A percentile compares a stretch with the other conserved stretches of the same genome.
Evolutionary conservation across 1,140 invertebrate genomes (phyloP).

Genomic region (Coenobita brevimanus): DNA sequence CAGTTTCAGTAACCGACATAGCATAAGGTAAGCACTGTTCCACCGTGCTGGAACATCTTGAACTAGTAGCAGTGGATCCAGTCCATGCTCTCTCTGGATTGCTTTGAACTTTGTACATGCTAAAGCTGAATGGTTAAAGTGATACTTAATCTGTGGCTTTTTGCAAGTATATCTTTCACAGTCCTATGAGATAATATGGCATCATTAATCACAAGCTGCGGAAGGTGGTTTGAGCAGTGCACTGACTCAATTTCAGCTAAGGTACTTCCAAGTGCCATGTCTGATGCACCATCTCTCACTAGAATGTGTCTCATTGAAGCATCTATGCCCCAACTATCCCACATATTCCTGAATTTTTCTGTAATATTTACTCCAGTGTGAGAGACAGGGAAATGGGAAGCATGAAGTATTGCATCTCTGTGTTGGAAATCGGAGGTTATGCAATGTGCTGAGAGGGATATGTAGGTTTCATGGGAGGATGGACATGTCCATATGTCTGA

Average conservation of each 20-base stretch:
- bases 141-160: constrained; percentile 25
- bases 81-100: constrained; percentile 14
- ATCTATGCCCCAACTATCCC: constrained; percentile 5
- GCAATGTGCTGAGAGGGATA: too few relatives aligned
- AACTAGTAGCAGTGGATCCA: constrained; percentile 13
- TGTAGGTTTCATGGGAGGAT: too few relatives aligned
- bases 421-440: too few relatives aligned
- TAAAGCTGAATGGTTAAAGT: constrained; percentile 37
- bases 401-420: too few relatives aligned
- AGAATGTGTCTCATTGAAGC: not conserved
- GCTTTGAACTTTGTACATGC: constrained; percentile 36
- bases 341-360: constrained; percentile 29
- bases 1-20: too few relatives aligned
- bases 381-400: too few relatives aligned
- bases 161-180: constrained; percentile 35
- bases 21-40: too few relatives aligned
- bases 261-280: constrained; percentile 21
- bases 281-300: constrained; percentile 28
- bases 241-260: constrained; percentile 30
- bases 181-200: constrained; percentile 26
- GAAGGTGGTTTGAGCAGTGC: constrained; percentile 26
- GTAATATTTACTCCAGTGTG: not conserved
- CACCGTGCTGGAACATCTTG: too few relatives aligned
- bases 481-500: too few relatives aligned
- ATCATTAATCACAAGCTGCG: constrained; percentile 36